phyloP scores from a whole-genome alignment of 2,797 vertebrate genomes.

The Streptopelia turtur region DNA sequence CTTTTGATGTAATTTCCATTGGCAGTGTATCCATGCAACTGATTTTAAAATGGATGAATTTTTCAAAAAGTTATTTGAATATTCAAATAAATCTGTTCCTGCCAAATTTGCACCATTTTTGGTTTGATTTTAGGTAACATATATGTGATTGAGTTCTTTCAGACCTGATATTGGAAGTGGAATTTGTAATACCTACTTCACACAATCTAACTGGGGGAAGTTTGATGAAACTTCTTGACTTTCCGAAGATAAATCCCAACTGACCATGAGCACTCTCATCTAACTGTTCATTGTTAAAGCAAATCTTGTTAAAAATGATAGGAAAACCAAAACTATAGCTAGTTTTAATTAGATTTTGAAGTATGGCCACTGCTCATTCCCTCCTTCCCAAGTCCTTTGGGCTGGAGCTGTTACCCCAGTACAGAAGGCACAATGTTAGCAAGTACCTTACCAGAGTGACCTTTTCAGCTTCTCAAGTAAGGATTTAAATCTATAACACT shows the following conservation, averaged over 20 bases:
- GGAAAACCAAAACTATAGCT: not conserved
- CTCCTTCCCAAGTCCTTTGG: not conserved
- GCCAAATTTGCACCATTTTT: not conserved
- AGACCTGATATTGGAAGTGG: not conserved
- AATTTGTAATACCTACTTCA: not conserved
- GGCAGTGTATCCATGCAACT: not conserved
- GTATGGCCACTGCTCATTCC: not conserved
- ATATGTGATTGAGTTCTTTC: not conserved
- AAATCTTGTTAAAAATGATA: not conserved
- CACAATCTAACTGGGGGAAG: not conserved
- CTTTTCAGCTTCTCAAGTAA: not conserved
- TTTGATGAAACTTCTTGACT: not conserved
- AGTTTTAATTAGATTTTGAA: not conserved
- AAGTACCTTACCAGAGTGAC: not conserved
- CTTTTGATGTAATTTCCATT: not conserved
- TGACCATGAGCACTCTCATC: not conserved
- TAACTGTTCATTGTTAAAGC: not conserved
- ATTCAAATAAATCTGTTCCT: constrained; percentile 39
- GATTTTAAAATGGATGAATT: constrained; percentile 28
- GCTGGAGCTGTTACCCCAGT: not conserved
- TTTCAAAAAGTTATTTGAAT: constrained; percentile 14
- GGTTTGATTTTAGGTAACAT: not conserved
- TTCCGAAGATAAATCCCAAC: not conserved
- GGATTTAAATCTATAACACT: not conserved
- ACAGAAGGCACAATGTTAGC: not conserved